Conservation (phyloP, 2,113 vertebrate species). For the Lethenteron reissneri region DNA sequence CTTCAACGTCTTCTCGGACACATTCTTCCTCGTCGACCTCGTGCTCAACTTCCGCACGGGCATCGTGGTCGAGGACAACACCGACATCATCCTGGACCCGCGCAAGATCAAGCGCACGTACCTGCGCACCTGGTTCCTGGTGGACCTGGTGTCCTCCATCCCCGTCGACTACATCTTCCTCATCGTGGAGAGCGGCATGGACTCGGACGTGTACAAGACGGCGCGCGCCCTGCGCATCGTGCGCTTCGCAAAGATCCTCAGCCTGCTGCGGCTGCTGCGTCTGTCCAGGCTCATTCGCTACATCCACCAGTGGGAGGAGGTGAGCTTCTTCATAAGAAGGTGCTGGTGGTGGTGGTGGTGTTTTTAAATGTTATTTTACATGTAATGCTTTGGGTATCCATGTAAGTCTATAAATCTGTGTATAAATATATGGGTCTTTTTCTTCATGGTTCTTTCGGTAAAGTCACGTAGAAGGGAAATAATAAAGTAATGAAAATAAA, state of each 20-base stretch:
- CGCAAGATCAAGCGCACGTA: conserved; percentile 99
- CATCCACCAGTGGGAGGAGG: conserved; percentile 99
- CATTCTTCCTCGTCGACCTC: conserved; percentile 97
- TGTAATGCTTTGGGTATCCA: too few relatives aligned
- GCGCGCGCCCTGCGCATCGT: conserved; percentile 88
- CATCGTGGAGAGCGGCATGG: conserved; percentile 98
- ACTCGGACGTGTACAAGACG: conserved; percentile 97
- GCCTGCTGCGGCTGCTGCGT: conserved; percentile 73
- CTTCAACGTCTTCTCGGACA: conserved; percentile 97
- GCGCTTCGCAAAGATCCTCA: conserved; percentile 99
- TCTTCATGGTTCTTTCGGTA: too few relatives aligned
- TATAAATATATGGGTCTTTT: too few relatives aligned
- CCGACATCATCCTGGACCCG: conserved; percentile 96
- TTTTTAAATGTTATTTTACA: too few relatives aligned
- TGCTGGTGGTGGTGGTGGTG: too few relatives aligned
- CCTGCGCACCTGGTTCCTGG: conserved; percentile 97
- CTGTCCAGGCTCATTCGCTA: conserved; percentile 95
- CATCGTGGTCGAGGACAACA: conserved; percentile 96
- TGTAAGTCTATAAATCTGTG: too few relatives aligned
- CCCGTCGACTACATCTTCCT: conserved; percentile 99
- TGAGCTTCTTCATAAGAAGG: conserved; percentile 19
- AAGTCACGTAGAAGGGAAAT: too few relatives aligned
- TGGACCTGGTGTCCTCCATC: conserved; percentile 98
- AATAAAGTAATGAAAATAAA: too few relatives aligned
- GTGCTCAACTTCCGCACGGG: conserved; percentile 99